Base-by-base conservation (phyloP, 2,888 invertebrate genomes). In the Acronicta leporina region DNA sequence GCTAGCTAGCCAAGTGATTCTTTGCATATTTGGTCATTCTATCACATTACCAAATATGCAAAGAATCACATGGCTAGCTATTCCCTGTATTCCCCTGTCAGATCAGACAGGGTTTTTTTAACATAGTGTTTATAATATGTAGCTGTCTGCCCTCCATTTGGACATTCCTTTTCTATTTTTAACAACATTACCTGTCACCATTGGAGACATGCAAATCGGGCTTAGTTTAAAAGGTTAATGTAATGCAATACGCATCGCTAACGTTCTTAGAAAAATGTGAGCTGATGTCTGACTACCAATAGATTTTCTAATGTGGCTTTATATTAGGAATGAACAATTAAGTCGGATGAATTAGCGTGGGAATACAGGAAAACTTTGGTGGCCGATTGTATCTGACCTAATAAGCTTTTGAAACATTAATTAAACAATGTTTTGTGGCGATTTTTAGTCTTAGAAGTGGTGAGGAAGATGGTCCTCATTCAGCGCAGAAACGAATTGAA, bases 201-300 rank as follows among this genome's bases (percentile, higher is more conserved):
- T 16, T 59, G 30, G 60, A 6, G 43, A 62, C 51, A 56, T 60
- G 71, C 54, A 56, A 66, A 75, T 66, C 53, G 66, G 30, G 25
- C 27, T 58, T 46, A 38, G 42, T 53, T 35, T 14, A 30, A 63
- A 73, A 73, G 75, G 75, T 75, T 71, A 73, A 73, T 73, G 43
- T 13, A 16, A 73, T 73, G 53, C 71, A 33, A 51, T 42, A 9
- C 66, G 35, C 71, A 57, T 75, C 55, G 48, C 43, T 20, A 52
- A 66, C 42, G 48, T 66, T 70, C 66, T 70, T 44, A 75, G 75
- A 73, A 73, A 73, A 70, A 60, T 70, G 66, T 57, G 27, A 56
- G 16, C 13, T 63, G 49, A 51, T 30, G 46, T 5, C 46, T 43
- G 75, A 75, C 66, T 66, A 53, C 33, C 57, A 58, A 73, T 65